Conservation (phyloP, 2,797 vertebrate species). For the Chloroceryle amazona region DNA sequence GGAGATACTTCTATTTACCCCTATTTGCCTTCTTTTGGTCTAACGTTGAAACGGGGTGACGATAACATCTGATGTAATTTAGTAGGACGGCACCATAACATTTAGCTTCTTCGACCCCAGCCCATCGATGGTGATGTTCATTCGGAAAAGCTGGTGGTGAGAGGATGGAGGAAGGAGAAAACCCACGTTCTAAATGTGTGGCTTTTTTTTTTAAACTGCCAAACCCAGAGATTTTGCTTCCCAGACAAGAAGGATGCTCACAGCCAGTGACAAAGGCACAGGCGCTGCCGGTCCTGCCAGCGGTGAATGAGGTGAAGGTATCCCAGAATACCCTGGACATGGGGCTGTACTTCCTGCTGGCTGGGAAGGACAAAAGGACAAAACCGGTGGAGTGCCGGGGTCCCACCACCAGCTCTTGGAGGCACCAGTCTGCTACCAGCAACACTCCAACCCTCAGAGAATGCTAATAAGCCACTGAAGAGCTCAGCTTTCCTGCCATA, state of each 20-base stretch:
- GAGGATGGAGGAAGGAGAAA: constrained; percentile 5
- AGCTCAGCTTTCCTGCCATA: constrained; percentile 85
- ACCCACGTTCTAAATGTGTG: background rate
- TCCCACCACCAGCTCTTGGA: constrained; percentile 84
- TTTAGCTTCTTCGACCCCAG: background rate
- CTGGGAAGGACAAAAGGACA: constrained; percentile 85
- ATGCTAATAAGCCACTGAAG: constrained; percentile 87
- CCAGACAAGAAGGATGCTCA: constrained; percentile 27
- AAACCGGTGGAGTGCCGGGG: constrained; percentile 78
- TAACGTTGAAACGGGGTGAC: background rate
- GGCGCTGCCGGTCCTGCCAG: constrained; percentile 2
- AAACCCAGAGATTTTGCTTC: constrained; percentile 38
- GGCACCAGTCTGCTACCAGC: constrained; percentile 83
- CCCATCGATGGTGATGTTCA: background rate
- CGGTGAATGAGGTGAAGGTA: constrained; percentile 78
- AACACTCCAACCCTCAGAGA: constrained; percentile 82
- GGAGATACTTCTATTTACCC: constrained; percentile 38
- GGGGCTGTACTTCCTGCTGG: constrained; percentile 84
- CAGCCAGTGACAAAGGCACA: constrained; percentile 53
- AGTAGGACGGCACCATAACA: constrained; percentile 3
- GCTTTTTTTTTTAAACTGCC: background rate
- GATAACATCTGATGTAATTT: constrained; percentile 48
- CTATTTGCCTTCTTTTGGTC: constrained; percentile 13
- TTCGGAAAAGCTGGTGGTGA: constrained; percentile 54
- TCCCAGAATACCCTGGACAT: constrained; percentile 81